Base-by-base conservation (phyloP, 2,888 invertebrate species). In the Amblyjoppa proteus region DNA sequence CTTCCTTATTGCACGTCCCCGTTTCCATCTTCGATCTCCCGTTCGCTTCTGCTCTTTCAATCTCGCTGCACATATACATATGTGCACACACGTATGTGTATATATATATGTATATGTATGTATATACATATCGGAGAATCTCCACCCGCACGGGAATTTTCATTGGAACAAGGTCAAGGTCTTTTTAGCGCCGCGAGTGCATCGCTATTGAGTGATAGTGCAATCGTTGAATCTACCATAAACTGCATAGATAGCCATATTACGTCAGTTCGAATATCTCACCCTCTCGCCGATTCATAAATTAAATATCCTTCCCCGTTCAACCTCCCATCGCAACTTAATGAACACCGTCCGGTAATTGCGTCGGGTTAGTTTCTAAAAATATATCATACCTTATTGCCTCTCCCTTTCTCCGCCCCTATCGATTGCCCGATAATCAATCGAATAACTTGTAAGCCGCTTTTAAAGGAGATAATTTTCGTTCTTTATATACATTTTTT, bases 101-200 rank as follows among this genome's bases (percentile, higher is more conserved):
- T 13, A 31, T 61, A 16, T 53, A 7, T 28, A 31, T 31, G 16
- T 31, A 31, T 13, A 1, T 16, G 16, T 11, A 16, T 11, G 2
- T 13, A 13, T 28, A 16, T 61, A 13, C n/a, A 75, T 68, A 68
- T 68, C 76, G 41, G 53, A 68, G 53, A 68, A 76, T 66, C 38
- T 38, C 66, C 68, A 68, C 73, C 69, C 73, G 66, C 66, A 56
- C 68, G 73, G 31, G 61, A 61, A 80, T 73, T 73, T 45, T 73
- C 66, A 53, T 73, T 68, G 73, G 31, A 31, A 73, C 56, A 45
- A 71, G 80, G 80, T 71, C 80, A 74, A 80, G 80, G 80, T 80
- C 66, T 45, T 38, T 56, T 66, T 49, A 45, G 73, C 64, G 25
- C 16, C 56, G 49, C 51, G 49, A 49, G 70, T 7, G 13, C 79